A percentile compares a stretch with the other conserved stretches of the same genome.
phyloP scores from a whole-genome alignment of 2,113 vertebrate genomes.

The Pantherophis guttatus region DNA sequence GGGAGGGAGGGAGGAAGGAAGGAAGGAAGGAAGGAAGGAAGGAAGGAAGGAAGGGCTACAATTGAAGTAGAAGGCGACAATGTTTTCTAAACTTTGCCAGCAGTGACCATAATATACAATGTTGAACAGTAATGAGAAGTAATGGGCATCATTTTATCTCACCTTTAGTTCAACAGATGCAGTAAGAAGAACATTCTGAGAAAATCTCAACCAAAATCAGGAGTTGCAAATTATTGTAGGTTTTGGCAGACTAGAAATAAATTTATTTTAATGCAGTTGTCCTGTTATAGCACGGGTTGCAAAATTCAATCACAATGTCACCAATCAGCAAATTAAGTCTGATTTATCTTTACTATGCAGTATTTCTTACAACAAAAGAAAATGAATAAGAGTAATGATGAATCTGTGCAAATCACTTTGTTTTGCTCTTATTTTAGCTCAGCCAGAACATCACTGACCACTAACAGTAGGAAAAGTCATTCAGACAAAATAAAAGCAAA shows the following conservation, averaged over 20 bases:
- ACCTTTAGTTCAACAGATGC: conserved; percentile 8
- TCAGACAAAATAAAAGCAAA: background rate
- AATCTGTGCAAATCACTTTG: background rate
- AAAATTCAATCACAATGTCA: conserved; percentile 4
- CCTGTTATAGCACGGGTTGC: background rate
- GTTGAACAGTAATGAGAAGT: background rate
- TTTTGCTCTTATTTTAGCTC: background rate
- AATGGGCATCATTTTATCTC: background rate
- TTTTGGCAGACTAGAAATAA: conserved; percentile 15
- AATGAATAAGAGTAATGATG: background rate
- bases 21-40: background rate
- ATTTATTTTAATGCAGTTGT: conserved; percentile 20
- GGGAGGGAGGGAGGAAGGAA: background rate
- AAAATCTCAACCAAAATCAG: background rate
- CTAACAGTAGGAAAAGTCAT: background rate
- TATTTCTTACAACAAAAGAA: background rate
- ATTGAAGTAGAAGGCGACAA: background rate
- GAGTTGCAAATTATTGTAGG: background rate
- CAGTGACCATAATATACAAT: background rate
- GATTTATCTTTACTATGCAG: background rate
- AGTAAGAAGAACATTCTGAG: conserved; percentile 7
- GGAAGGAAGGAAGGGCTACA: background rate
- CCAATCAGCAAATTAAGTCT: conserved; percentile 32
- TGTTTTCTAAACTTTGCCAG: background rate
- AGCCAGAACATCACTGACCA: background rate